Base-by-base conservation (phyloP, 2,797 vertebrate genomes). In the Tokudaia tokunoshimensis region DNA sequence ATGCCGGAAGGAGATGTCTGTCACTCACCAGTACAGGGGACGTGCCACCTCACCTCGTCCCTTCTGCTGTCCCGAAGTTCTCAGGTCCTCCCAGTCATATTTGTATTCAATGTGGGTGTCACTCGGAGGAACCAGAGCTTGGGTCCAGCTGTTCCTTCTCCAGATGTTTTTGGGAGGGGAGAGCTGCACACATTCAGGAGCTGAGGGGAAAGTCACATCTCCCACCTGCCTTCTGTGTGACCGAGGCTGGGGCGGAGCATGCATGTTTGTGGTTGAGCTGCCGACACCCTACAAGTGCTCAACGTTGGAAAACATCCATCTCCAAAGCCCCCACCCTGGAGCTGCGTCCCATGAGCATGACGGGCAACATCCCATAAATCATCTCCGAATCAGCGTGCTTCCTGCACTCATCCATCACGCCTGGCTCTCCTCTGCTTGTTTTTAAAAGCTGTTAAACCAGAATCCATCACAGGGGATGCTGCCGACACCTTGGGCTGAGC, bases 291-390 rank as follows among this genome's bases (percentile, higher is more conserved):
- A 15, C 4, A 4, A 37, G 81, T 6, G n/a, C 41, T 41, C 72
- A 34, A 3, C 9, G 1, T 1, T 14, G 57, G 70, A 34, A 22
- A 61, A 12, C 4, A 3, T 61, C 89, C 6, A 12, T 63, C 90
- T 76, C 19, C 10, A 61, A 57, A 1, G 6, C 47, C 83, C 29
- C 82, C 37, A 76, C 83, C 24, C 95, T 91, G 0, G 57, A 92
- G 85, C 50, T 0, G 14, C 78, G 52, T 90, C 74, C 90, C 81
- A 5, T 3, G 84, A 57, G 63, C 87, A 44, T 97, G 65, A 96
- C 98, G 57, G 47, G 95, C 83, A 78, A 90, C 96, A 95, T 96
- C 97, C 97, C 95, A 10, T 98, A 96, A 97, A 97, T 98, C 98
- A 94, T 96, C 89, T 72, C 5, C 1, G 91, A 95, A 96, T 34